Evolutionary conservation across 2,797 vertebrate species (phyloP).

Genomic region (Anguilla anguilla): DNA sequence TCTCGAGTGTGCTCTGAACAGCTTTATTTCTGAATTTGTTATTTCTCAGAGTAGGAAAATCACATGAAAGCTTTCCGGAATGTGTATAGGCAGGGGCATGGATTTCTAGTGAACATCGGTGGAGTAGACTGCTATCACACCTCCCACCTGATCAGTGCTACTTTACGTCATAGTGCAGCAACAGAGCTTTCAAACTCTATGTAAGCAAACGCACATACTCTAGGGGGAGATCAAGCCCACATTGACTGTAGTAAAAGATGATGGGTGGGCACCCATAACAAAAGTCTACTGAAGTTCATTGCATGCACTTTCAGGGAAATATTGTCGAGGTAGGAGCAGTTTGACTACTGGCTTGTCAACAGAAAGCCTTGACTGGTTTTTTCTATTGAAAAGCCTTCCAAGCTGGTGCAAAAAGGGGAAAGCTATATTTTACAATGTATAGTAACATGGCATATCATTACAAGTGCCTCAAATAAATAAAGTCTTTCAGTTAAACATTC

Average conservation of each 20-base stretch:
- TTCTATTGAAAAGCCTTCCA: too few relatives aligned
- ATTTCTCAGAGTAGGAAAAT: neutral
- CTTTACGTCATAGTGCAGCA: neutral
- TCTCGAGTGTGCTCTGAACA: neutral
- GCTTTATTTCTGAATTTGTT: neutral
- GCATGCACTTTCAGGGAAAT: neutral
- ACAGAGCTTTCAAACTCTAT: neutral
- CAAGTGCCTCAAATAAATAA: too few relatives aligned
- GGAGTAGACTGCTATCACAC: neutral
- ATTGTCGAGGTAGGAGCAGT: neutral
- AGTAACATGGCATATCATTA: too few relatives aligned
- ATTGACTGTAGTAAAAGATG: neutral
- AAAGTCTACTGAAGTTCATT: neutral
- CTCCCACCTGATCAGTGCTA: neutral
- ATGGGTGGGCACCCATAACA: neutral
- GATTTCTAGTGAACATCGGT: neutral
- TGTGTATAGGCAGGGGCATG: too few relatives aligned
- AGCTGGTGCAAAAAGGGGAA: too few relatives aligned
- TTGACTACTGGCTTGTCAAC: neutral
- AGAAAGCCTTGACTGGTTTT: neutral
- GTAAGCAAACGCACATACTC: neutral
- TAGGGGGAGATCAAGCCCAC: neutral
- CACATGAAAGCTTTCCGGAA: neutral
- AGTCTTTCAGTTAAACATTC: too few relatives aligned
- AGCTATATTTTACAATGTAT: too few relatives aligned